phyloP scores from a whole-genome alignment of 2,797 vertebrate genomes.

The Takifugu rubripes region DNA sequence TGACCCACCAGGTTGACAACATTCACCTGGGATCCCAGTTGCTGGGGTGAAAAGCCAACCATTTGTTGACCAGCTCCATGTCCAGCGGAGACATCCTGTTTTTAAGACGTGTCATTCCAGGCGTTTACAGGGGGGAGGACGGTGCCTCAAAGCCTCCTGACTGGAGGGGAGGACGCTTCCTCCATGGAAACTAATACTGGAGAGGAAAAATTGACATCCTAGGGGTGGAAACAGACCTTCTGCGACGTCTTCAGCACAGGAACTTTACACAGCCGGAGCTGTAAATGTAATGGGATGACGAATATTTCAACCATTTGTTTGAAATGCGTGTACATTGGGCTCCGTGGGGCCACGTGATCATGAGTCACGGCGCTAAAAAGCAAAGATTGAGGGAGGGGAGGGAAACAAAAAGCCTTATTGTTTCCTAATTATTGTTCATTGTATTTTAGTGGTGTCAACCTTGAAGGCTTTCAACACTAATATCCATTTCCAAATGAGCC shows the following conservation, averaged over 20 bases:
- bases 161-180: conserved; percentile 21
- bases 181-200: conserved; percentile 19
- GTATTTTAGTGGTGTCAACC: neutral
- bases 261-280: neutral
- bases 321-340: neutral
- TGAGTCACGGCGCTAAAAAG: conserved; percentile 8
- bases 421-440: neutral
- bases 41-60: too few species aligned
- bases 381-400: neutral
- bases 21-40: too few species aligned
- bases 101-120: conserved; percentile 48
- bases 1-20: too few species aligned
- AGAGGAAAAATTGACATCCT: conserved; percentile 2
- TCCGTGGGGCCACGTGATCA: conserved; percentile 10
- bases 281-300: conserved; percentile 22
- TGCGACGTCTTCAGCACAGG: neutral
- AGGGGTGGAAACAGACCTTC: neutral
- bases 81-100: conserved; percentile 44
- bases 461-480: neutral
- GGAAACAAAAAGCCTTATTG: conserved; percentile 18
- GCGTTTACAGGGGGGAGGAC: conserved; percentile 21
- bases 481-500: too few species aligned
- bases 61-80: neutral
- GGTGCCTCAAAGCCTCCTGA: conserved; percentile 32
- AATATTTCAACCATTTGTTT: conserved; percentile 6